Conservation (phyloP, 2,888 invertebrate genomes). For the Poecilus cupreus region DNA sequence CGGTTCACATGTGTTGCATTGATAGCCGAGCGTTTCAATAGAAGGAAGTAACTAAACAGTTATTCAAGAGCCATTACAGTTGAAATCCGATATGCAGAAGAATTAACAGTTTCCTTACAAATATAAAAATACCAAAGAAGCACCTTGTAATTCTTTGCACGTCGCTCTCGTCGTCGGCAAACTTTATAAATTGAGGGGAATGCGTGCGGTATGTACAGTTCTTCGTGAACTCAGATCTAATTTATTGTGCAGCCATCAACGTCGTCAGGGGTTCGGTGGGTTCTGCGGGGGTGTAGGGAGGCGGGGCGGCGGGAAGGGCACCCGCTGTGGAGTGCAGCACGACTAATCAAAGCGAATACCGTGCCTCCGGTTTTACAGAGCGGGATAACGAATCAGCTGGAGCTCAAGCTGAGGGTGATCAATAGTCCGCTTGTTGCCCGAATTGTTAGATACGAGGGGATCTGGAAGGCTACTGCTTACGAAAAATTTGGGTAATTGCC, state of each 20-base stretch:
- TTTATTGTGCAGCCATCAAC: constrained; percentile 57
- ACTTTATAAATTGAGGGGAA: constrained; percentile 49
- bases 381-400: constrained; percentile 54
- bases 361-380: constrained; percentile 47
- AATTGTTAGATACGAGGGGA: background rate
- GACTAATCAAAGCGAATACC: constrained; percentile 45
- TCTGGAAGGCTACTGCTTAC: background rate
- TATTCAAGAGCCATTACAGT: too few relatives aligned
- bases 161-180: background rate
- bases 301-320: background rate
- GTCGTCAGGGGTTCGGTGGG: background rate
- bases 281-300: background rate
- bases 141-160: constrained; percentile 36
- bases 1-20: too few relatives aligned
- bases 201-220: constrained; percentile 50
- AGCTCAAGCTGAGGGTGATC: constrained; percentile 4
- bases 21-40: too few relatives aligned
- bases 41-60: too few relatives aligned
- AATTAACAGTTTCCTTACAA: too few relatives aligned
- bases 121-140: too few relatives aligned
- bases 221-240: constrained; percentile 52
- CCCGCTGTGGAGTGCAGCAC: constrained; percentile 10
- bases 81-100: too few relatives aligned
- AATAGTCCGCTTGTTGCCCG: constrained; percentile 46
- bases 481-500: background rate